Evolutionary conservation across 2,797 vertebrate species (phyloP).

Genomic region (Threskiornis aethiopicus): DNA sequence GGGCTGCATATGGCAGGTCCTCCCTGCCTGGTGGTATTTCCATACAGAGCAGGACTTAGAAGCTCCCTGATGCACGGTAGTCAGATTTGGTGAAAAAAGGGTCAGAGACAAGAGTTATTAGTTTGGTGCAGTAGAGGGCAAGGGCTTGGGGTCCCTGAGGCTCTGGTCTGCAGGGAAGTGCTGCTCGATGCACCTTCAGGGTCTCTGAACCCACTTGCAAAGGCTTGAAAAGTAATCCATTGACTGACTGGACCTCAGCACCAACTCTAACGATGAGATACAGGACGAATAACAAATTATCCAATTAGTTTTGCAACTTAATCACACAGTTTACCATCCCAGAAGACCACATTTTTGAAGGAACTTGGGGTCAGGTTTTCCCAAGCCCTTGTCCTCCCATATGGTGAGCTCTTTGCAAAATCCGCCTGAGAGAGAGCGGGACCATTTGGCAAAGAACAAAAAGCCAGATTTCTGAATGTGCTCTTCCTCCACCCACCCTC

Average conservation of each 20-base stretch:
- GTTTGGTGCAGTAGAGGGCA: not conserved
- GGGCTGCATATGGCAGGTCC: not conserved
- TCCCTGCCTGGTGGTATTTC: not conserved
- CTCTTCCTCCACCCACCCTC: not conserved
- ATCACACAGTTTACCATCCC: not conserved
- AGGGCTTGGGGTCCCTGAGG: accelerated
- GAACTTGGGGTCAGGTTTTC: not conserved
- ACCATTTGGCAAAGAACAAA: not conserved
- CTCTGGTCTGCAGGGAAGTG: accelerated
- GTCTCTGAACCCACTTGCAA: not conserved
- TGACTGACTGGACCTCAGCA: not conserved
- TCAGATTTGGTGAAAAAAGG: not conserved
- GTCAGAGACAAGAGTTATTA: not conserved
- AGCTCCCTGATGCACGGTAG: not conserved
- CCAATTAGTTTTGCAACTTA: not conserved
- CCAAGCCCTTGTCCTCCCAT: not conserved
- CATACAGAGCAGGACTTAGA: not conserved
- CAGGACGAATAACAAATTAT: not conserved
- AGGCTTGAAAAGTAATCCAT: not conserved
- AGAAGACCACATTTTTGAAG: not conserved
- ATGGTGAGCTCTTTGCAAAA: not conserved
- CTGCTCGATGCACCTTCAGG: not conserved
- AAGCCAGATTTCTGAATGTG: slow-evolving; percentile 10
- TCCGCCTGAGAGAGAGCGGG: not conserved
- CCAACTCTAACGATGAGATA: not conserved